phyloP scores from a whole-genome alignment of 2,888 invertebrate genomes.

The Odontomyia ornata region DNA sequence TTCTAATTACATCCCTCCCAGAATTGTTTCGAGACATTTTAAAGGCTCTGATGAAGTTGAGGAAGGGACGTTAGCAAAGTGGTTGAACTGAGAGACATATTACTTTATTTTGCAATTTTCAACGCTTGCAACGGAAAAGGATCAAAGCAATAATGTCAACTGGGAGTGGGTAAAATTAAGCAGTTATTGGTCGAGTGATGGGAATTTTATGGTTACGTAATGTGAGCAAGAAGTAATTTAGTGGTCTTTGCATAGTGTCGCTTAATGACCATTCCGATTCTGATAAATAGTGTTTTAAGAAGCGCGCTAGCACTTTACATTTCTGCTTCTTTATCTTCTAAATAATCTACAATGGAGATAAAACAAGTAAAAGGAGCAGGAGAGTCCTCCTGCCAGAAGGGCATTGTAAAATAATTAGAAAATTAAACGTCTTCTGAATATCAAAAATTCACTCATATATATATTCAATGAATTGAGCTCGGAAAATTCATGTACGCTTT shows the following conservation, averaged over 20 bases:
- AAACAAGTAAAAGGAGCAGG: too few relatives aligned
- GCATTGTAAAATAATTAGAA: too few relatives aligned
- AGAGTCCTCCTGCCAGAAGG: too few relatives aligned
- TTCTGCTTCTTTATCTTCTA: too few relatives aligned
- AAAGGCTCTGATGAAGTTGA: neutral
- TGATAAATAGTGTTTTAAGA: too few relatives aligned
- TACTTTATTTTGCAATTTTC: slow-evolving; percentile 22
- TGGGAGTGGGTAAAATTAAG: slow-evolving; percentile 56
- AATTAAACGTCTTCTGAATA: too few relatives aligned
- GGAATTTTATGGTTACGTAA: slow-evolving; percentile 57
- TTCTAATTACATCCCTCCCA: slow-evolving; percentile 21
- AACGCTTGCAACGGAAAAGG: neutral
- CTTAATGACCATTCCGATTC: too few relatives aligned
- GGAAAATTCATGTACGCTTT: too few relatives aligned
- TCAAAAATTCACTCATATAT: too few relatives aligned
- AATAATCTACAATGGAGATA: too few relatives aligned
- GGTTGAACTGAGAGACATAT: slow-evolving; percentile 8
- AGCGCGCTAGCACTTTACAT: too few relatives aligned
- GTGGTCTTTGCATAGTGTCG: neutral
- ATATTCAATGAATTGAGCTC: too few relatives aligned
- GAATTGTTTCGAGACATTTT: slow-evolving; percentile 13
- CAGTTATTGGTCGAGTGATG: slow-evolving; percentile 64
- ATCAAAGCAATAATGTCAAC: slow-evolving; percentile 28
- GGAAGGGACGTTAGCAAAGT: neutral
- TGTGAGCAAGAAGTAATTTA: slow-evolving; percentile 3